Percentiles rank a stretch among this genome's conserved stretches.
phyloP scores from a whole-genome alignment of 2,113 vertebrate species.

The Hucho hucho region DNA sequence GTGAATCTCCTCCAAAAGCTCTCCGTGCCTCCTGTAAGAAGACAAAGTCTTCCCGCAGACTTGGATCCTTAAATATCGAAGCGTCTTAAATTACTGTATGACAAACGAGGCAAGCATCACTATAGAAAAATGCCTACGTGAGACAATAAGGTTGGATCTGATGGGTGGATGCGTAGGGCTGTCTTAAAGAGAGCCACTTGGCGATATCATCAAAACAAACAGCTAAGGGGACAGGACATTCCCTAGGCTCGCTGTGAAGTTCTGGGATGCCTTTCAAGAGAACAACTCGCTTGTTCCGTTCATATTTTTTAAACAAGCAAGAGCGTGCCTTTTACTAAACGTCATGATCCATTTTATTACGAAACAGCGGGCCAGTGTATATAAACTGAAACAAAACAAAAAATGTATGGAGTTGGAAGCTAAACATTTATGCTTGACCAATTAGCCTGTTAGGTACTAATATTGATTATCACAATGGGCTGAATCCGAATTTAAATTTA shows the following conservation, averaged over 20 bases:
- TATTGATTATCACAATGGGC: too few species aligned
- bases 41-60: neutral
- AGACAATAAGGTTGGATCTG: constrained; percentile 17
- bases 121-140: constrained; percentile 1
- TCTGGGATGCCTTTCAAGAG: constrained; percentile 40
- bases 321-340: constrained; percentile 43
- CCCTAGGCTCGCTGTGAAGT: constrained; percentile 32
- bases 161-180: constrained; percentile 37
- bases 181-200: constrained; percentile 52
- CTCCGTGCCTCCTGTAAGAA: constrained; percentile 11
- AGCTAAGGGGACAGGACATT: constrained; percentile 71
- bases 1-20: constrained; percentile 10
- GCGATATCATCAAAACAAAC: constrained; percentile 67
- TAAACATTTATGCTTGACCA: too few species aligned
- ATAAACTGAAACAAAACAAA: constrained; percentile 13
- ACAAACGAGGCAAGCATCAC: constrained; percentile 17
- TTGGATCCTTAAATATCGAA: neutral
- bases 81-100: neutral
- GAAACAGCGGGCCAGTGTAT: constrained; percentile 23
- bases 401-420: too few species aligned
- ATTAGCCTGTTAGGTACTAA: too few species aligned
- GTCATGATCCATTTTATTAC: constrained; percentile 40
- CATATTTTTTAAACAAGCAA: constrained; percentile 32
- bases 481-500: too few species aligned
- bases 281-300: constrained; percentile 49